phyloP scores from a whole-genome alignment of 2,888 invertebrate species.

The Epistrophe eligans region DNA sequence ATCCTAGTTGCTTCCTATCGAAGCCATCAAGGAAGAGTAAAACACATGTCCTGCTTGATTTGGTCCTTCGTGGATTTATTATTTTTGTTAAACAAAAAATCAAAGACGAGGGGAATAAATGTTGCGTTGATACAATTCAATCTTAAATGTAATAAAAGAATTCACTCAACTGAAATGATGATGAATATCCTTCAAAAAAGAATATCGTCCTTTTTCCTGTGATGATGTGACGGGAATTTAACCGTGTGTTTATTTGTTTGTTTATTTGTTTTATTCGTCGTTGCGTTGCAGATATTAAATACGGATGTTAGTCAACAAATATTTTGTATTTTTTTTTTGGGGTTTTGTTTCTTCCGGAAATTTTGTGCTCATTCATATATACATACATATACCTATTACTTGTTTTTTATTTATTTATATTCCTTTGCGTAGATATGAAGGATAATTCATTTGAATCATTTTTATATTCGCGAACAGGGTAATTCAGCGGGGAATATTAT shows the following conservation, averaged over 20 bases:
- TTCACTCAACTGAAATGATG: constrained; percentile 70
- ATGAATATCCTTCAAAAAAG: constrained; percentile 60
- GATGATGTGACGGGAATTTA: constrained; percentile 23
- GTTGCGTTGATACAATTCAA: constrained; percentile 54
- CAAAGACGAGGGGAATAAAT: constrained; percentile 39
- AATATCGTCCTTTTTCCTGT: background rate
- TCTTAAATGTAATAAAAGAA: constrained; percentile 64
- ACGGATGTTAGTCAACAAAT: constrained; percentile 45
- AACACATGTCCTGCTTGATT: constrained; percentile 73
- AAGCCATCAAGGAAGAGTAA: constrained; percentile 33
- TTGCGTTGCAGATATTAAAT: background rate
- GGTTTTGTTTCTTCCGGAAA: constrained; percentile 53
- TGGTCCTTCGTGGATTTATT: constrained; percentile 46
- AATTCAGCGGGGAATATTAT: background rate
- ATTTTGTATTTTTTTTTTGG: constrained; percentile 18
- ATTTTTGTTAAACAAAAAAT: constrained; percentile 59
- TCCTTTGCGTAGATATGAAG: constrained; percentile 12
- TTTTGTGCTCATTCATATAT: constrained; percentile 62
- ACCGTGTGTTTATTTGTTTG: constrained; percentile 32
- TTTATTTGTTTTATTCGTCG: background rate
- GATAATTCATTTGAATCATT: constrained; percentile 56
- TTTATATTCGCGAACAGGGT: constrained; percentile 7
- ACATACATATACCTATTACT: constrained; percentile 31
- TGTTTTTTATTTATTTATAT: background rate
- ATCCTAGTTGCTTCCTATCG: background rate